phyloP scores from a whole-genome alignment of 2,113 vertebrate genomes.

The Cygnus atratus region DNA sequence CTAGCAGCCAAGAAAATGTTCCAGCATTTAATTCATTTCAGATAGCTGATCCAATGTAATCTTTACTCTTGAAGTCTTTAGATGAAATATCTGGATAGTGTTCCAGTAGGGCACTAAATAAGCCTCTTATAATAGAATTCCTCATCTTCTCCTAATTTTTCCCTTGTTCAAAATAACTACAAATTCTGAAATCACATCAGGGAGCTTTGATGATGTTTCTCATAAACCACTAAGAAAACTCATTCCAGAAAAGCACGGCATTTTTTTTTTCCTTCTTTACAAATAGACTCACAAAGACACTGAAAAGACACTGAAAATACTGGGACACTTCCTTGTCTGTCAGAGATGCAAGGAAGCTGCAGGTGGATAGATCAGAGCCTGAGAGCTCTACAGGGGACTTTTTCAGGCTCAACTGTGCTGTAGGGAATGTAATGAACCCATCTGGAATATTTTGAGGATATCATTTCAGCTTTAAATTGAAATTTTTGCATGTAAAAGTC shows the following conservation, averaged over 20 bases:
- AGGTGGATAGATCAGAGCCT: background rate
- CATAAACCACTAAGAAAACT: background rate
- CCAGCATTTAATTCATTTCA: constrained; percentile 37
- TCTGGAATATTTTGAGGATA: background rate
- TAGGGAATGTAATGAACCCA: background rate
- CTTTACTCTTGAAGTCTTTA: constrained; percentile 21
- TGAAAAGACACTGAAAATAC: background rate
- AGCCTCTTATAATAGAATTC: background rate
- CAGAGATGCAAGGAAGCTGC: background rate
- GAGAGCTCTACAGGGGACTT: background rate
- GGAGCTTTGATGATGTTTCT: background rate
- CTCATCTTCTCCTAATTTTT: background rate
- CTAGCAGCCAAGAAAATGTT: constrained; percentile 3
- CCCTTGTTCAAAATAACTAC: background rate
- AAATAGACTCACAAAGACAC: background rate
- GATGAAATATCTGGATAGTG: background rate
- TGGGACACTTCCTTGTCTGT: background rate
- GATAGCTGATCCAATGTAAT: background rate
- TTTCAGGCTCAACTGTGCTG: background rate
- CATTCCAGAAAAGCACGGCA: background rate
- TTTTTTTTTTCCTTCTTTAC: too few species aligned
- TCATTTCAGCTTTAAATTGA: background rate
- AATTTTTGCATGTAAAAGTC: background rate
- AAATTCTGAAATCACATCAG: background rate
- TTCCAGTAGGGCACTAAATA: background rate